Conservation (phyloP, 2,797 vertebrate genomes). For the Pantherophis vulpinus region DNA sequence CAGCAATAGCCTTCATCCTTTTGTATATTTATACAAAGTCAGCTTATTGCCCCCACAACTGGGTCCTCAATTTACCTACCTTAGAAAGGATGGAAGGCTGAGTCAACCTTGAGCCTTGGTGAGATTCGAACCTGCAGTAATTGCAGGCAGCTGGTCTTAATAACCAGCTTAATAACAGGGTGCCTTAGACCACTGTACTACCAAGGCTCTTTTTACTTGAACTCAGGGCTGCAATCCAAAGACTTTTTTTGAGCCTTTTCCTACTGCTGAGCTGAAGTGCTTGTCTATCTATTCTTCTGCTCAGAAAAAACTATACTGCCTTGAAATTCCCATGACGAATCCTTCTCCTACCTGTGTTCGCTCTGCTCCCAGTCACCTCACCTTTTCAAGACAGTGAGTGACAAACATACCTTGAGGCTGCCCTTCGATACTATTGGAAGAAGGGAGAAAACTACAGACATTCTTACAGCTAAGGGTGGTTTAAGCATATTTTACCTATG, state of each 20-base stretch:
- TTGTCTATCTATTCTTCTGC: neutral
- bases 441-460: neutral
- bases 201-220: neutral
- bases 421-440: neutral
- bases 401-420: neutral
- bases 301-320: neutral
- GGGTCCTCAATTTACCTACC: too few relatives aligned
- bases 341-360: neutral
- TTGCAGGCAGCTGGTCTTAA: too few relatives aligned
- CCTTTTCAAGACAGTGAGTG: neutral
- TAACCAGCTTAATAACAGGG: too few relatives aligned
- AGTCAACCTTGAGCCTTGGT: too few relatives aligned
- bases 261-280: neutral
- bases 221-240: neutral
- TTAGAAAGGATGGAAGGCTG: too few relatives aligned
- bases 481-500: neutral
- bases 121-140: too few relatives aligned
- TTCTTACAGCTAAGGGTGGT: neutral
- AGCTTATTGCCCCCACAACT: too few relatives aligned
- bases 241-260: neutral
- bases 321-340: neutral
- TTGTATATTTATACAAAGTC: too few relatives aligned
- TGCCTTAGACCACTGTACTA: too few relatives aligned
- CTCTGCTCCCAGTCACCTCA: neutral
- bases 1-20: too few relatives aligned